Percentiles rank a stretch among this genome's conserved stretches.
Evolutionary conservation across 2,888 invertebrate species (phyloP).

Genomic region (Operophtera brumata): DNA sequence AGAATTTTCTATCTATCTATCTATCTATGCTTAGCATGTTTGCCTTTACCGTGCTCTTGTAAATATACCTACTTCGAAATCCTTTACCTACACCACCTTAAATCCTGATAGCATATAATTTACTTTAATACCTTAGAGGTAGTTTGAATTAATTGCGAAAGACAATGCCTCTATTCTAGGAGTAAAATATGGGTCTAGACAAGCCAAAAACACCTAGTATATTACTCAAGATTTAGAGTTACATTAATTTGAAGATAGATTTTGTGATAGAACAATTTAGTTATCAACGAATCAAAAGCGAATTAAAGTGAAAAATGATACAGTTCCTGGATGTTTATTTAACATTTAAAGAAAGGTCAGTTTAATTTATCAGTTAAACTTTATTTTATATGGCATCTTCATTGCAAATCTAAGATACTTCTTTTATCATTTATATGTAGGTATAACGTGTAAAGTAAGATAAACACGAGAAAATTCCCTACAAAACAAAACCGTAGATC

Average conservation of each 20-base stretch:
- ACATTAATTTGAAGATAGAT: slow-evolving; percentile 4
- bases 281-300: neutral
- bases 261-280: neutral
- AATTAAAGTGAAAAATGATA: neutral
- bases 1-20: too few relatives aligned
- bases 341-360: too few relatives aligned
- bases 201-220: slow-evolving; percentile 31
- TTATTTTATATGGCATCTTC: too few relatives aligned
- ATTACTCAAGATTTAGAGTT: slow-evolving; percentile 44
- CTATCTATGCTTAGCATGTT: too few relatives aligned
- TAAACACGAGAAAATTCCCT: too few relatives aligned
- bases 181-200: slow-evolving; percentile 66
- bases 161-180: slow-evolving; percentile 37
- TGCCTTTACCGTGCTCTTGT: too few relatives aligned
- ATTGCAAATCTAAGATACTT: too few relatives aligned
- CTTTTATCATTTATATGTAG: too few relatives aligned
- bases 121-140: neutral
- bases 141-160: slow-evolving; percentile 46
- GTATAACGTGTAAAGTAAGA: too few relatives aligned
- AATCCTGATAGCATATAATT: neutral
- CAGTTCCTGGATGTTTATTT: neutral
- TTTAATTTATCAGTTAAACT: too few relatives aligned
- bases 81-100: neutral
- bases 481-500: too few relatives aligned
- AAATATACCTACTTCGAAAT: too few relatives aligned